Evolutionary conservation across 2,797 vertebrate genomes (phyloP).

Genomic region (Sebastes dallii): DNA sequence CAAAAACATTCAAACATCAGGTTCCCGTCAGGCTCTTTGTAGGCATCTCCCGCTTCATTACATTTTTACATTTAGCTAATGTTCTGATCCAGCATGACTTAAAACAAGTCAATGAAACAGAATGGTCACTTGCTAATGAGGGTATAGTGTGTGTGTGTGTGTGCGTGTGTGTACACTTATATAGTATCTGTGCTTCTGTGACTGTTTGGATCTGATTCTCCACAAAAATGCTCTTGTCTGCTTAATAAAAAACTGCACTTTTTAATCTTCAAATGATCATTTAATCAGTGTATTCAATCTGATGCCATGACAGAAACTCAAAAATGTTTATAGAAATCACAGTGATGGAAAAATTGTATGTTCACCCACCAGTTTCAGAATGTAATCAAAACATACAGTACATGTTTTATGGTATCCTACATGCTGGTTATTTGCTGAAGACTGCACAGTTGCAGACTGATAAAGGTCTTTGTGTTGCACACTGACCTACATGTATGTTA

Average conservation of each 20-base stretch:
- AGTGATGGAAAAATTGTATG: neutral
- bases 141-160: neutral
- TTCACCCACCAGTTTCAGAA: neutral
- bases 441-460: neutral
- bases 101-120: conserved; percentile 16
- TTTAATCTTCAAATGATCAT: neutral
- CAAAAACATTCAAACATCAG: conserved; percentile 46
- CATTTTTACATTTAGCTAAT: conserved; percentile 63
- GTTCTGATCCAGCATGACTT: conserved; percentile 29
- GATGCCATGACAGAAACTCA: neutral
- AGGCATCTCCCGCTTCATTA: conserved; percentile 48
- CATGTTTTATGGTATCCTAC: neutral
- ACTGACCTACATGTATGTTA: neutral
- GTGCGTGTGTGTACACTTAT: neutral
- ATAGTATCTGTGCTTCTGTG: neutral
- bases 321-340: neutral
- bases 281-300: neutral
- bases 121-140: conserved; percentile 38
- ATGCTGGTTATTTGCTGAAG: neutral
- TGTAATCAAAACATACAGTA: neutral
- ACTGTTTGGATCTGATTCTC: neutral
- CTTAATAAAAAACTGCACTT: neutral
- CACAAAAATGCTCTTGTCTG: neutral
- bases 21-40: conserved; percentile 12
- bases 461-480: neutral